Evolutionary conservation across 2,113 vertebrate species (phyloP), one percentile per base, ranked within the genome.

Genomic region (Chunga burmeisteri): DNA sequence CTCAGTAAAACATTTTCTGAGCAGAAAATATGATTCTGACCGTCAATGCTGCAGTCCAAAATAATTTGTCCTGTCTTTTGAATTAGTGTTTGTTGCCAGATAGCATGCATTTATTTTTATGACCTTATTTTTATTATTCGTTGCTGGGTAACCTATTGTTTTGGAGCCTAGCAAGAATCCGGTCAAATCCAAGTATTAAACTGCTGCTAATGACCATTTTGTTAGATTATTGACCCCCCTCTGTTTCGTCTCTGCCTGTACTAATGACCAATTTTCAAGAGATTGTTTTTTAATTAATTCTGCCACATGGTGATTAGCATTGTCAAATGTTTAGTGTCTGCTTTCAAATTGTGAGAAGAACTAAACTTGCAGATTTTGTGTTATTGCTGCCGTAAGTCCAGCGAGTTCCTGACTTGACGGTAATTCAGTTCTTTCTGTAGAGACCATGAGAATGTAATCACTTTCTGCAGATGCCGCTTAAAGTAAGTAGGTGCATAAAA

Each of bases 221-320:
- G 53, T 94, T 80, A 73, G 71, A 93, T 58, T 83, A 90, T 66
- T 88, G 42, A 84, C 29, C 30, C 58, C 65, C 27, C 55, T 88
- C 90, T 70, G 47, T 89, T 96, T 77, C 1, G 1, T 42, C 72
- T 85, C 72, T 88, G 74, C 52, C 68, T 88, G 55, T 56, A 74
- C 40, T 90, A 78, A 81, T 80, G 53, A 56, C 38, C 65, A 68
- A 27, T 83, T 94, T 84, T 89, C 75, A 93, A 80, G 38, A 68
- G 44, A 71, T 40, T 93, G 44, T 42, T 88, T 87, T 84, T 63
- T 88, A 77, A 88, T 93, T 94, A 92, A 88, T 90, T 94, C 47
- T 86, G n/a, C 50, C 77, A 88, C 4, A 2, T 32, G 65, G 49
- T 68, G 52, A 92, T 93, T 93, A 84, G 40, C 65, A 25, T 50